These are phyloP conservation scores for Xylota sylvarum DNA, from an alignment of 2,888 invertebrate genomes.

Conservation along the genomic window DNA sequence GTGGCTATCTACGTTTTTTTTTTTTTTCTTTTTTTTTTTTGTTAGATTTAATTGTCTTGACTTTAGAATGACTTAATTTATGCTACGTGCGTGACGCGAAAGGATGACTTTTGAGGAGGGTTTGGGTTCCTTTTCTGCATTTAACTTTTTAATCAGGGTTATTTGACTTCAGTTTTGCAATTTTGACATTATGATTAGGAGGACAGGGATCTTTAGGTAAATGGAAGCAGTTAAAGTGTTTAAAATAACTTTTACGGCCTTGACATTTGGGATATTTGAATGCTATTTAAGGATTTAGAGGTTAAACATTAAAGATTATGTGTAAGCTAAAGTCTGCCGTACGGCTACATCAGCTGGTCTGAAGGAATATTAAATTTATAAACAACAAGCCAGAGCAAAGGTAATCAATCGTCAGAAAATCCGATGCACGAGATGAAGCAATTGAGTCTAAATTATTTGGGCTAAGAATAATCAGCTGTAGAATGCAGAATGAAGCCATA, in stretches of 20 bases:
- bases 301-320: neutral
- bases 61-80: conserved; percentile 69
- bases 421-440: no score
- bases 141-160: conserved; percentile 30
- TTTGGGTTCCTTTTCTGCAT: neutral
- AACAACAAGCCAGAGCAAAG: no score
- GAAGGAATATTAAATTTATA: no score
- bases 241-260: neutral
- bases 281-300: neutral
- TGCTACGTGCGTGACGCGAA: conserved; percentile 61
- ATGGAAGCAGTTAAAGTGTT: neutral
- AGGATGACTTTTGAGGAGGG: conserved; percentile 14
- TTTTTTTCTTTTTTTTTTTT: neutral
- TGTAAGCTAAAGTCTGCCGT: no score
- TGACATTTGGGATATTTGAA: neutral
- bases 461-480: no score
- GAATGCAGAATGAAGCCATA: no score
- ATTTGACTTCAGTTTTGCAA: conserved; percentile 7
- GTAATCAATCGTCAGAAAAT: no score
- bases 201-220: neutral
- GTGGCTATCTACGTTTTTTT: conserved; percentile 32
- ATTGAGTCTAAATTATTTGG: no score
- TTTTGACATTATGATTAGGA: conserved; percentile 15
- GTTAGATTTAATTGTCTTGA: conserved; percentile 68
- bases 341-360: no score